Conservation (phyloP, 2,888 invertebrate species). For the Allolobophora icterica region DNA sequence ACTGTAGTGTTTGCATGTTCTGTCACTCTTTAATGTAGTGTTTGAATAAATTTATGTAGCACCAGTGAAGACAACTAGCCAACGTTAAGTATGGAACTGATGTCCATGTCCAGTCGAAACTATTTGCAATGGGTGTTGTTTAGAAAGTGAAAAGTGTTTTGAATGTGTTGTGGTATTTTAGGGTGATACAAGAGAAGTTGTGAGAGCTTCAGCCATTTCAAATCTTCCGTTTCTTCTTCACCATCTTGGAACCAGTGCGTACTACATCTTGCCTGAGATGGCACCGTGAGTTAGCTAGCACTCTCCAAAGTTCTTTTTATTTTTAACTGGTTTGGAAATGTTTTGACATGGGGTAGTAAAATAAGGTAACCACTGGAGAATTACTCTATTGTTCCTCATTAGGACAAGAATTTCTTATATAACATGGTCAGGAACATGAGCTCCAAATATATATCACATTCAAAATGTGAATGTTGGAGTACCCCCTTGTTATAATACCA, state of each 20-base stretch:
- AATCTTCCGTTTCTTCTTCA: slow-evolving; percentile 21
- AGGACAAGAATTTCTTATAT: no score
- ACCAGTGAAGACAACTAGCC: background rate
- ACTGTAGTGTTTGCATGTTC: background rate
- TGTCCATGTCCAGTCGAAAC: background rate
- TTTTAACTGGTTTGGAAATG: background rate
- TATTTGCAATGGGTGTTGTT: background rate
- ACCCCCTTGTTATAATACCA: no score
- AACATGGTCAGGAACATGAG: no score
- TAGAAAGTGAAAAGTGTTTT: background rate
- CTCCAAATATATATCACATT: no score
- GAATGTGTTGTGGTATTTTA: background rate
- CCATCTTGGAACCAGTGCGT: background rate
- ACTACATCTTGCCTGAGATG: background rate
- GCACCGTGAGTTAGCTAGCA: background rate
- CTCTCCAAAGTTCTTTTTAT: background rate
- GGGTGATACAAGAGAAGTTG: slow-evolving; percentile 2
- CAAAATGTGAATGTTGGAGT: no score
- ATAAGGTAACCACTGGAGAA: background rate
- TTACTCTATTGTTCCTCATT: background rate
- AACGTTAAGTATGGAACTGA: background rate
- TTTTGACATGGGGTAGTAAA: background rate
- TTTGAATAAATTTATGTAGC: background rate
- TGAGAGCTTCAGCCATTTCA: slow-evolving; percentile 6
- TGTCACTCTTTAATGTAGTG: background rate